Base-by-base conservation (phyloP, 2,113 vertebrate species). In the Columba livia region DNA sequence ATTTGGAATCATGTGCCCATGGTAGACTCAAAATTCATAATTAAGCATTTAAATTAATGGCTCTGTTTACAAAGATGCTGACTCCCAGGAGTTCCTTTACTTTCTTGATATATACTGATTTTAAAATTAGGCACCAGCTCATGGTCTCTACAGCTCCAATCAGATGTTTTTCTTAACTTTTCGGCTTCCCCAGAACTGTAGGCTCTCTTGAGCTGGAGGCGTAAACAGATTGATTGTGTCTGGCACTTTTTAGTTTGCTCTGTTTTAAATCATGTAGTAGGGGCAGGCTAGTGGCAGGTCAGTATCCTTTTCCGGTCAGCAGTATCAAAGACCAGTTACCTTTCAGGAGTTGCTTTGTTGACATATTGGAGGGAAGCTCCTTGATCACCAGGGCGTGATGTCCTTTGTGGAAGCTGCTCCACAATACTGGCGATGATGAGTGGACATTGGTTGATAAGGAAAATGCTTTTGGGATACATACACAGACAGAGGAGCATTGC, bases 151-250 rank as follows among this genome's bases (percentile, higher is more conserved):
- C 42, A 78, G 23, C 64, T 73, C 4, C 89, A 80, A 83, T 94
- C 54, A 79, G 54, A 64, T 38, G 36, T 60, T 94, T 89, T 85
- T 88, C 89, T 89, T 71, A 88, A 83, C 26, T 82, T 91, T 74
- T n/a, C 23, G 31, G 3, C 64, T 94, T 88, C 25, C 44, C n/a
- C 18, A n/a, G 71, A 51, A 51, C 85, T 83, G 8, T 42, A 83
- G 75, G 10, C 47, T 88, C 48, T 29, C 80, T 90, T 1, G 0
- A 47, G 71, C 67, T 94, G 16, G 47, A 80, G 64, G 64, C 62
- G 21, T 64, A 74, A 91, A 66, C 47, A 91, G 58, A 66, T 32
- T 75, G 47, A 77, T 44, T 90, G 40, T 88, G 25, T 57, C 24
- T 36, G 24, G 36, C 31, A 60, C 54, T 40, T 89, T 40, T 74